Evolutionary conservation across 2,797 vertebrate genomes (phyloP), one percentile per base, ranked within the genome.

Genomic region (Schizopygopsis malacanthus): DNA sequence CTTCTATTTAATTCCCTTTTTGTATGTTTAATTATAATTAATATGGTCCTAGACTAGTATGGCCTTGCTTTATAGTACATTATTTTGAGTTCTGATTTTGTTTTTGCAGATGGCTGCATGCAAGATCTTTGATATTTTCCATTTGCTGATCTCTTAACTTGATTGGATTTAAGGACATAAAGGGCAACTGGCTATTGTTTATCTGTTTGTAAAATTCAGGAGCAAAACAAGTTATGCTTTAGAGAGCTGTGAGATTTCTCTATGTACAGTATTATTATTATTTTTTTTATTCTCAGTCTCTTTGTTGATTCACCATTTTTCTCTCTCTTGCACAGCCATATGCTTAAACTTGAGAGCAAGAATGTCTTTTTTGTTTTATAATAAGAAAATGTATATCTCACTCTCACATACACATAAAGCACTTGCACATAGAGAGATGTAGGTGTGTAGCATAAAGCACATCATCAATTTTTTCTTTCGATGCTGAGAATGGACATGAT

Each of bases 301-400:
- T 50, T 81, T 45, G 87, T 15, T 86, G 47, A 61, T 33, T 78
- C 85, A 84, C 22, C 73, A 11, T 87, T 52, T 76, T 37, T 81
- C 80, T 85, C 18, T 72, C 22, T 72, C n/a, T 16, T 78, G 43
- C 28, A 16, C 16, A 78, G 69, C 33, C 22, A 16, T 81, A 18
- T 25, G 33, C 67, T 81, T 81, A 22, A 71, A 56, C 22, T 25
- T 71, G 3, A 18, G 37, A 72, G 37, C 52, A 33, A 61, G 6
- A 50, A 43, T 50, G 16, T 69, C 11, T 28, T 61, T 82, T 69
- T 18, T 61, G 11, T 43, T 63, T 61, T 33, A 37, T 61, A 69
- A 16, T 15, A 82, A 33, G 6, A 61, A 4, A 22, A 16, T 79
- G 2, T 15, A 10, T 52, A 28, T 13, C 18, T 73, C 37, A 69